Conservation (phyloP, 2,888 invertebrate genomes). For the Eupeodes latifasciatus region DNA sequence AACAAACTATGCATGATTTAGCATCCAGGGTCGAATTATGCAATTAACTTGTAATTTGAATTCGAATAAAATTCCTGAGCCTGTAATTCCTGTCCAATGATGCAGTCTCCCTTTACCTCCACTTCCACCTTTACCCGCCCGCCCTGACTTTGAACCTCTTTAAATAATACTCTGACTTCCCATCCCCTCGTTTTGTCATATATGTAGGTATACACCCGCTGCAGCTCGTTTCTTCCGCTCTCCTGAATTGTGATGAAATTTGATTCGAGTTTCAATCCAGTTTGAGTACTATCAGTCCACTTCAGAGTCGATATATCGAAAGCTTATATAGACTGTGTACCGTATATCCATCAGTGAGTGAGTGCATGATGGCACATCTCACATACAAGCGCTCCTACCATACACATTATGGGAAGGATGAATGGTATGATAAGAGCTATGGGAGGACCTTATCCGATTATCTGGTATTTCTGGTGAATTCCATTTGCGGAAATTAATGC, state of each 20-base stretch:
- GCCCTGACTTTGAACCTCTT: constrained; percentile 10
- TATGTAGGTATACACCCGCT: neutral
- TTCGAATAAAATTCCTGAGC: constrained; percentile 72
- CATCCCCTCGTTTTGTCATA: neutral
- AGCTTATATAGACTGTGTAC: neutral
- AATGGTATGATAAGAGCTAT: constrained; percentile 17
- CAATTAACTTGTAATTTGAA: constrained; percentile 75
- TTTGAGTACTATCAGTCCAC: constrained; percentile 70
- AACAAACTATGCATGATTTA: constrained; percentile 75
- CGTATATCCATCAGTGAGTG: neutral
- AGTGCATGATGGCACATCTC: neutral
- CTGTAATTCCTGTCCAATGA: constrained; percentile 72
- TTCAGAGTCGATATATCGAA: constrained; percentile 26
- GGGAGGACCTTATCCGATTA: constrained; percentile 66
- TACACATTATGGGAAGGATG: constrained; percentile 4
- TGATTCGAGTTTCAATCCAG: constrained; percentile 70
- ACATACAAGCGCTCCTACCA: neutral
- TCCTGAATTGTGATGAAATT: constrained; percentile 59
- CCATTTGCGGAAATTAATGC: constrained; percentile 70
- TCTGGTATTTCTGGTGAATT: constrained; percentile 71
- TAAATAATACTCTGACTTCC: neutral
- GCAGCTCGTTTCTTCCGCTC: constrained; percentile 13
- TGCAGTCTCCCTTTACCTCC: neutral
- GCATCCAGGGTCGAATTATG: constrained; percentile 71
- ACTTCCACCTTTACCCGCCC: neutral